Evolutionary conservation across 2,113 vertebrate genomes (phyloP).

Genomic region (Boulengeromyrus knoepffleri): DNA sequence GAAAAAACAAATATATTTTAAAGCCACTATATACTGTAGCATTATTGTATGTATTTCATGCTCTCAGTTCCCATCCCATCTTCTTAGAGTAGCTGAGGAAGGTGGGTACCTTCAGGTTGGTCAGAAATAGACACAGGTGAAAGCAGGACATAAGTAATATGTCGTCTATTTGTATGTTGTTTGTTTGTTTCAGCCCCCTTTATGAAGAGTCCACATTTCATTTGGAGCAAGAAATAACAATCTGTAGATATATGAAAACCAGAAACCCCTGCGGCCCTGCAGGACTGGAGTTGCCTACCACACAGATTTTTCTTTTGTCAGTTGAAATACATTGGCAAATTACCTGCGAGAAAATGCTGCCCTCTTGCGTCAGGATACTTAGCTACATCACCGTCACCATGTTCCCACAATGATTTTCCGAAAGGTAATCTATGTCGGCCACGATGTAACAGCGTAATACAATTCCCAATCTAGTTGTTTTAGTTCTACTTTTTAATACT

Average conservation of each 20-base stretch:
- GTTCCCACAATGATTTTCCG: not conserved
- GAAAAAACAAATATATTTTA: not conserved
- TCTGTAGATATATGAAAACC: constrained; percentile 11
- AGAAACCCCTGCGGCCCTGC: constrained; percentile 28
- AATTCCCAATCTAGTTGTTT: not conserved
- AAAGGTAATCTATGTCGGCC: not conserved
- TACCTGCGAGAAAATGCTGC: not conserved
- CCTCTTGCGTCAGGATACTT: not conserved
- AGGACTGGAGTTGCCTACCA: constrained; percentile 11
- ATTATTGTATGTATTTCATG: not conserved
- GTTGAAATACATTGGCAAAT: not conserved
- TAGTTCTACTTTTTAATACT: not conserved
- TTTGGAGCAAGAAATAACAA: not conserved
- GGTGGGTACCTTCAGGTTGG: not conserved
- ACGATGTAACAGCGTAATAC: not conserved
- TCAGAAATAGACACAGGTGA: not conserved
- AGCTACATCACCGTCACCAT: not conserved
- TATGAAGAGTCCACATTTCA: not conserved
- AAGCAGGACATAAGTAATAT: not conserved
- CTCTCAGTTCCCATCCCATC: not conserved
- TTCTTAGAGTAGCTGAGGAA: not conserved
- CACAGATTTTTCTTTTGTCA: not conserved
- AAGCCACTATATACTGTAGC: not conserved
- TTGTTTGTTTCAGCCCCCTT: not conserved
- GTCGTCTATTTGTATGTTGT: not conserved